Evolutionary conservation across 2,888 invertebrate species (phyloP).

Genomic region (Venusia cambrica): DNA sequence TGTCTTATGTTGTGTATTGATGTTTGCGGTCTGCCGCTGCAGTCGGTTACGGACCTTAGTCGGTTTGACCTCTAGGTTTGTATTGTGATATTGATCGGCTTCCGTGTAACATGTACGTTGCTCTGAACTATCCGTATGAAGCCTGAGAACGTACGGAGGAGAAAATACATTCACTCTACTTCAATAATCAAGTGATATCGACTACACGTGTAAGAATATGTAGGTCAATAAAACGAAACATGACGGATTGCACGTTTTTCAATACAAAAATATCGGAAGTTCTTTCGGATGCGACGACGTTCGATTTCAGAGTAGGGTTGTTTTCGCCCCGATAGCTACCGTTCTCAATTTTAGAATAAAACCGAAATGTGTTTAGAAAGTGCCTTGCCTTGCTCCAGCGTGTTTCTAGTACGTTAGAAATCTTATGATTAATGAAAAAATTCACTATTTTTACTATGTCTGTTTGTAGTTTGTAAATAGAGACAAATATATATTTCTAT

Average conservation of each 20-base stretch:
- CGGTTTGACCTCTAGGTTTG: no score
- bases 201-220: not conserved
- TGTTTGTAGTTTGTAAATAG: slow-evolving; percentile 74
- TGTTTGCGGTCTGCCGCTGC: no score
- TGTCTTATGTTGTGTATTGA: no score
- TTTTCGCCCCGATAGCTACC: not conserved
- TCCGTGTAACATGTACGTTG: slow-evolving; percentile 60
- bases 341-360: not conserved
- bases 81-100: slow-evolving; percentile 55
- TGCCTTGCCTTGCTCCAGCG: slow-evolving; percentile 36
- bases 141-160: slow-evolving; percentile 29
- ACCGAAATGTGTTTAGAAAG: slow-evolving; percentile 24
- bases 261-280: no score
- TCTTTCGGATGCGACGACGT: no score
- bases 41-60: no score
- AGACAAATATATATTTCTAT: slow-evolving; percentile 76
- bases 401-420: slow-evolving; percentile 45
- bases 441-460: slow-evolving; percentile 72
- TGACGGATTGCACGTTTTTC: no score
- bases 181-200: not conserved
- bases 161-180: slow-evolving; percentile 35
- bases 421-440: slow-evolving; percentile 65
- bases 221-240: no score
- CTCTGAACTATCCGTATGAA: slow-evolving; percentile 47
- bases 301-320: no score